Base-by-base conservation (phyloP, 1,140 invertebrate genomes). In the Zaprionus camerounensis region DNA sequence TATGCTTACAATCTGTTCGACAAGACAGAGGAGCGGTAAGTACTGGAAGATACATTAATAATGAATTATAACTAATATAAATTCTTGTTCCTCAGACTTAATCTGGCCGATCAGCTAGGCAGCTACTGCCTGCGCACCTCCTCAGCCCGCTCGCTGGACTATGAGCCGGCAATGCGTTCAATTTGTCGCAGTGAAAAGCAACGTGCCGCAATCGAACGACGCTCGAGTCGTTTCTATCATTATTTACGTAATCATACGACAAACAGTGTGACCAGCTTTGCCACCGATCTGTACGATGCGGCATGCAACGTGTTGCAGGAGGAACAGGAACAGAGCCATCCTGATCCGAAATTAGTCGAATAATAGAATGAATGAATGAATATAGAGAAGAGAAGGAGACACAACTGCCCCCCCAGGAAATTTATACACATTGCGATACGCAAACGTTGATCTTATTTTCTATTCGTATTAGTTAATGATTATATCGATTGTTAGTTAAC, bases 131-230 rank as follows among this genome's bases (percentile, higher is more conserved):
- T 88, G 31, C 91, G 90, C 6, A 78, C 71, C 5, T 55, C 73
- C 7, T 59, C 77, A 5, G 46, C 75, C 9, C 80, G 87, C 36
- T 41, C 64, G 2, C 58, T 95, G 20, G 95, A 95, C 78, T 95
- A 94, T 70, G 94, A 95, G 92, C 92, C 95, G 2, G 73, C 80
- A 2, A 93, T 95, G 68, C 93, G 95, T 22, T 87, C 91, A 44
- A 94, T 95, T 46, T 94, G 94, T 65, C 93, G 94, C 57, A 91
- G 93, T 36, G 95, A 95, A 79, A 93, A 93, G 71, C 76, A 81
- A 13, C 94, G 95, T 76, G 93, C 93, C 5, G 22, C 95, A 92
- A 87, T 93, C 94, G 87, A 94, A 94, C 79, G 95, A 93, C 92
- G 84, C 7, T 91, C 91, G 6, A 85, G 87, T 62, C 92, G 95